These are phyloP conservation scores for Coilia nasus DNA, from an alignment of 2,797 vertebrate genomes.

Conservation along the genomic window DNA sequence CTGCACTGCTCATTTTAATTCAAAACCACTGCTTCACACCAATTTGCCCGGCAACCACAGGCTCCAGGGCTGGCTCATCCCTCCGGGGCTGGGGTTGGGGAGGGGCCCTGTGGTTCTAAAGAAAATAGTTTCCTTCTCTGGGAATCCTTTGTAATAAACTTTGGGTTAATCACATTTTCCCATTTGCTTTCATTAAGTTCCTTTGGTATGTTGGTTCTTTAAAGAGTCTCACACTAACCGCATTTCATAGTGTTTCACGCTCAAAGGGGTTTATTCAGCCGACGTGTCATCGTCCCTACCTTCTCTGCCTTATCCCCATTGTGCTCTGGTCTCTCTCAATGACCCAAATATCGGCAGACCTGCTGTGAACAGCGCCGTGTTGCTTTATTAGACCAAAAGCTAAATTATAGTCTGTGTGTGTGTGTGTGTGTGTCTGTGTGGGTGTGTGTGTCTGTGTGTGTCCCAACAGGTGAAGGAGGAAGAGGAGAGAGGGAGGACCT, in stretches of 20 bases:
- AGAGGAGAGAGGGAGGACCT: slow-evolving; percentile 45
- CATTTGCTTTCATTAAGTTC: slow-evolving; percentile 36
- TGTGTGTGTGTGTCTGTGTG: not conserved
- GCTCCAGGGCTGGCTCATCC: slow-evolving; percentile 20
- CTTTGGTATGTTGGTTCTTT: slow-evolving; percentile 34
- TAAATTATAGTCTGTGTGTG: not conserved
- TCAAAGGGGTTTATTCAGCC: slow-evolving; percentile 15
- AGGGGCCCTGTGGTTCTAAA: slow-evolving; percentile 12
- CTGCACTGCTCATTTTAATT: slow-evolving; percentile 15
- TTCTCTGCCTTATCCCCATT: slow-evolving; percentile 10
- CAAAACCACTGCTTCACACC: slow-evolving; percentile 23
- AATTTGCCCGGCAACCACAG: slow-evolving; percentile 21
- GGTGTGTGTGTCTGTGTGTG: slow-evolving; percentile 33
- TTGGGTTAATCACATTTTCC: slow-evolving; percentile 39
- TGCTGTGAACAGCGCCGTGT: not conserved
- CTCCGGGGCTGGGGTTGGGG: not conserved
- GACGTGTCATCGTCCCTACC: slow-evolving; percentile 18
- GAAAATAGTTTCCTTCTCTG: slow-evolving; percentile 34
- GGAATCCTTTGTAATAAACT: slow-evolving; percentile 38
- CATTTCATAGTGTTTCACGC: slow-evolving; percentile 34
- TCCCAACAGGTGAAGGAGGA: slow-evolving; percentile 23
- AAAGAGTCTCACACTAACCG: slow-evolving; percentile 28
- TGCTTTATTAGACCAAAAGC: slow-evolving; percentile 7
- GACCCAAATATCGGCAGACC: slow-evolving; percentile 15
- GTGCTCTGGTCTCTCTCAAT: slow-evolving; percentile 8